Base-by-base conservation (phyloP, 2,888 invertebrate genomes). In the Oxyteleia sp. region DNA sequence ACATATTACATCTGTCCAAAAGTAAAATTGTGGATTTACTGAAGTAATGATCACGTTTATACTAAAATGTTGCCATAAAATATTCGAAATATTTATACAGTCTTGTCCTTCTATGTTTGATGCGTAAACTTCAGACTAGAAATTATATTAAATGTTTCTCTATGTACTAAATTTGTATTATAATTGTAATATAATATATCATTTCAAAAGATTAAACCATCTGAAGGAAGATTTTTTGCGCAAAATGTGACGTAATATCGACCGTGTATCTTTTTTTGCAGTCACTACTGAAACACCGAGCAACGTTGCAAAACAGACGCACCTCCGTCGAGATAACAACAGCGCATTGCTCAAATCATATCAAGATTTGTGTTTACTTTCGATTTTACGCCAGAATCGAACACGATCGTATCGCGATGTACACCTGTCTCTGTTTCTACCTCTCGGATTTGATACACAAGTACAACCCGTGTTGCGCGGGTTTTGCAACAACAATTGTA, bases 401-500 rank as follows among this genome's bases (percentile, higher is more conserved):
- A 81, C 80, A 74, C 75, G 81, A 81, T 74, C 74, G 55, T 81
- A 74, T 81, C 63, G 55, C 11, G 68, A 61, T 69, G 74, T 81
- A 61, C 81, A 81, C 81, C 75, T 81, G 81, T 53, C 53, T 32
- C 20, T 15, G 53, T 29, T 32, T 53, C 16, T 16, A 26, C 64
- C 82, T 63, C 55, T 68, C 72, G 26, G 57, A 32, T 71, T 74
- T 61, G 64, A 68, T 38, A 74, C 68, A 72, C 47, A 47, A 23
- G 5, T 59, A 43, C 53, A 41, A 59, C 26, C 61, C 11, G 41
- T 32, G 38, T 57, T 35, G 53, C 86, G 41, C 47, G 15, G 38
- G 86, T 89, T 90, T 90, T 89, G 90, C 88, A 89, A 88, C 85
- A 87, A 89, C 88, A 88, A 89, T 88, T 83, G 59, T 61, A 29